Conservation (phyloP, 2,888 invertebrate species). For the Tenthredo notha region DNA sequence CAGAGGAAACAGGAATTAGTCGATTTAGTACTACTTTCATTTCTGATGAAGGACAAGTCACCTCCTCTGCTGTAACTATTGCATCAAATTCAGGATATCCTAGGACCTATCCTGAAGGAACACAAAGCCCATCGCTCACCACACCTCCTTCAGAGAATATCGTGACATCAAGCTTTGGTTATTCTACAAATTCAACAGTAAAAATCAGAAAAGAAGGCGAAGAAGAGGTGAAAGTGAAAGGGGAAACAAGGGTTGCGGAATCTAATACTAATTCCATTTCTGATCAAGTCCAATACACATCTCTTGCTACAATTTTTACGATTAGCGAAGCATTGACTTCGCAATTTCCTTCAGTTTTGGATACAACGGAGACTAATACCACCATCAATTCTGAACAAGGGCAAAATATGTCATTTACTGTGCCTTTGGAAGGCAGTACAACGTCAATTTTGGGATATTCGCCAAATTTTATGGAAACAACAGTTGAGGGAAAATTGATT, state of each 20-base stretch:
- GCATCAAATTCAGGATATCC: neutral
- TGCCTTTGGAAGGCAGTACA: neutral
- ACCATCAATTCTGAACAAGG: neutral
- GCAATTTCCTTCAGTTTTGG: neutral
- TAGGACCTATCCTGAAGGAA: neutral
- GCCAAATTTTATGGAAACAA: neutral
- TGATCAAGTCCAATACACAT: neutral
- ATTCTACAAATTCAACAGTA: neutral
- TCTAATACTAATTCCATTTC: neutral
- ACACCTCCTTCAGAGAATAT: neutral
- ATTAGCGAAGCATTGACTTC: neutral
- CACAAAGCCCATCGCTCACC: neutral
- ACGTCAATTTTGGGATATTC: neutral
- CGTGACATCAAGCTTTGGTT: neutral
- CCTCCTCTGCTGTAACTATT: neutral
- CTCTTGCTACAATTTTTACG: neutral
- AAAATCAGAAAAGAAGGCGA: neutral
- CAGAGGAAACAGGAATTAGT: neutral
- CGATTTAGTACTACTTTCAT: neutral
- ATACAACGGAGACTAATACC: neutral
- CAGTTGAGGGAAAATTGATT: neutral
- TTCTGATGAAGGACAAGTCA: neutral
- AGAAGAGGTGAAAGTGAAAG: neutral
- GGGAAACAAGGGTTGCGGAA: neutral
- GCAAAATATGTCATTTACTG: neutral